These are phyloP conservation scores for Eilema sororculum DNA, from an alignment of 2,888 invertebrate genomes.

Conservation along the genomic window DNA sequence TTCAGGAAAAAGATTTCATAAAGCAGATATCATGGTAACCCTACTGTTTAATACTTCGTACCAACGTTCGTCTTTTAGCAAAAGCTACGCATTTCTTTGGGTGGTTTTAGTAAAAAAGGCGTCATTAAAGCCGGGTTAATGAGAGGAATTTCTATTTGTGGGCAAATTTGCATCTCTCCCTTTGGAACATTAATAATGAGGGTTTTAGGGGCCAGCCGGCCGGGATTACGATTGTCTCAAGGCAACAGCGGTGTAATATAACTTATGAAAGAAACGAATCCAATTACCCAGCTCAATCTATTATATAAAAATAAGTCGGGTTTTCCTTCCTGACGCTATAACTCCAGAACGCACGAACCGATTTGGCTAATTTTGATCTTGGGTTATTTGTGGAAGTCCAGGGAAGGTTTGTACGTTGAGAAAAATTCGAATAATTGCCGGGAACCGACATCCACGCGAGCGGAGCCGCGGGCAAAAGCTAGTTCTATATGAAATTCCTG, in stretches of 20 bases:
- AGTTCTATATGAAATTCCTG: neutral
- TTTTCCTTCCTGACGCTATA: too few species aligned
- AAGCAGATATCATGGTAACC: slow-evolving; percentile 22
- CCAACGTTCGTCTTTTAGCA: slow-evolving; percentile 48
- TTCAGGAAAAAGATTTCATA: neutral
- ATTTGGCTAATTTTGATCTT: too few species aligned
- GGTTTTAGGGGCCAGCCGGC: slow-evolving; percentile 39
- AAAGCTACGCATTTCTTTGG: slow-evolving; percentile 53
- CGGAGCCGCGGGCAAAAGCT: too few species aligned
- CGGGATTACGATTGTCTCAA: slow-evolving; percentile 13
- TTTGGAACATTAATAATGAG: slow-evolving; percentile 53
- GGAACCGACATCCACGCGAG: too few species aligned
- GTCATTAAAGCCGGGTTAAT: slow-evolving; percentile 60
- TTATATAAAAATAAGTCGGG: too few species aligned
- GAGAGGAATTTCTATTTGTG: slow-evolving; percentile 60
- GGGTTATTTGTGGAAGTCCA: too few species aligned
- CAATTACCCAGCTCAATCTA: neutral
- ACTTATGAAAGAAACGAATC: slow-evolving; percentile 3
- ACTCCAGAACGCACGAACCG: too few species aligned
- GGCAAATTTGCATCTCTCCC: slow-evolving; percentile 52
- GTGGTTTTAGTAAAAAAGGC: slow-evolving; percentile 51
- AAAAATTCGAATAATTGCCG: too few species aligned
- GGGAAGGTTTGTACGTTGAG: too few species aligned
- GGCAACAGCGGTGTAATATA: neutral
- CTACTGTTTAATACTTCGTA: slow-evolving; percentile 46